Percentiles rank a stretch among this genome's conserved stretches.
Conservation (phyloP, 2,113 vertebrate genomes). For the Syngnathus scovelli region DNA sequence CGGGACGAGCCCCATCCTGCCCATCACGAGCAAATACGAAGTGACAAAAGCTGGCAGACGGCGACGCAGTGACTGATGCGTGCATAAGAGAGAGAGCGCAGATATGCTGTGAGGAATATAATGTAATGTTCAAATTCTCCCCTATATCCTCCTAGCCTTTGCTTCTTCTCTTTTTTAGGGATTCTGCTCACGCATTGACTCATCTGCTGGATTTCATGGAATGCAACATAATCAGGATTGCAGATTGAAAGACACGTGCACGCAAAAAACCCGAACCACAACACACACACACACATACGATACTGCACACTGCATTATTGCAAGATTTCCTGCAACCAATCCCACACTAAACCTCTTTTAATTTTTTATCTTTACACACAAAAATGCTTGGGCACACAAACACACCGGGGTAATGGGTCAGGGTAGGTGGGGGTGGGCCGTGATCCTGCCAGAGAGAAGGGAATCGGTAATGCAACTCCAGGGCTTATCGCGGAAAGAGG, state of each 20-base stretch:
- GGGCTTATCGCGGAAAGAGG: conserved; percentile 64
- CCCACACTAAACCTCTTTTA: conserved; percentile 51
- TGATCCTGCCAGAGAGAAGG: conserved; percentile 57
- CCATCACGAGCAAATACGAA: conserved; percentile 44
- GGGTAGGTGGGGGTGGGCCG: conserved; percentile 23
- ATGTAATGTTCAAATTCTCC: conserved; percentile 1
- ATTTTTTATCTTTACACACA: conserved; percentile 39
- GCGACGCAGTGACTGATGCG: conserved; percentile 45
- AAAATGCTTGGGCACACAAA: conserved; percentile 12
- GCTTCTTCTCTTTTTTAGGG: conserved; percentile 5
- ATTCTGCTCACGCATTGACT: conserved; percentile 40
- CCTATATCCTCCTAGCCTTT: conserved; percentile 25
- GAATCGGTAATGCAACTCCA: conserved; percentile 63
- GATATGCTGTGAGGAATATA: conserved; percentile 43
- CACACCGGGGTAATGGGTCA: conserved; percentile 12
- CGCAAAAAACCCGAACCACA: conserved; percentile 21
- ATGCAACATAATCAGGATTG: conserved; percentile 58
- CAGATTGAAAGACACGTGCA: conserved; percentile 39
- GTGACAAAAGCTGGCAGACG: conserved; percentile 51
- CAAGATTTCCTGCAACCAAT: conserved; percentile 40
- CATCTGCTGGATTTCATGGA: conserved; percentile 57
- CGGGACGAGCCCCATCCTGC: conserved; percentile 2
- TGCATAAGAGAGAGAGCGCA: conserved; percentile 35
- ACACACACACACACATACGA: conserved; percentile 1
- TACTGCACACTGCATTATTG: conserved; percentile 30